Conservation (phyloP, 2,888 invertebrate genomes). For the Melinaea marsaeus region DNA sequence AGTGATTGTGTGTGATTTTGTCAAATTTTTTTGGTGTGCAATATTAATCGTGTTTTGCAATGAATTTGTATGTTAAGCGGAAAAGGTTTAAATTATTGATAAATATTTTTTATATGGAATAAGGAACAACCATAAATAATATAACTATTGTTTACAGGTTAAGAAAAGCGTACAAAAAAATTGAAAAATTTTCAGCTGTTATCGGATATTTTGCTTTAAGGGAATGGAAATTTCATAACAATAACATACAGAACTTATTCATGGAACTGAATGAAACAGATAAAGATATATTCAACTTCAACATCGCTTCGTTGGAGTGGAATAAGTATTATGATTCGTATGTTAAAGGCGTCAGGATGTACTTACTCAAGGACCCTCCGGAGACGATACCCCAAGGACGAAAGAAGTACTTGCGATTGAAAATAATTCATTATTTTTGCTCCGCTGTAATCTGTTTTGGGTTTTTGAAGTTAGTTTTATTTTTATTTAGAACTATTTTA, state of each 20-base stretch:
- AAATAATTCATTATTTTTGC: slow-evolving; percentile 43
- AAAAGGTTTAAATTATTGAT: too few species aligned
- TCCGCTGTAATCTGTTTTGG: slow-evolving; percentile 30
- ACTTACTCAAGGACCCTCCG: slow-evolving; percentile 85
- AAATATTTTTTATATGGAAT: too few species aligned
- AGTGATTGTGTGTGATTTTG: too few species aligned
- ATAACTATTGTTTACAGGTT: slow-evolving; percentile 70
- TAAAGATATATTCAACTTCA: slow-evolving; percentile 80
- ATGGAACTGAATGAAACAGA: slow-evolving; percentile 77
- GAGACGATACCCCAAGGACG: slow-evolving; percentile 80
- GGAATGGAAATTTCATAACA: slow-evolving; percentile 84
- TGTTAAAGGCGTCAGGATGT: slow-evolving; percentile 83
- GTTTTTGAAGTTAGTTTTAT: slow-evolving; percentile 44
- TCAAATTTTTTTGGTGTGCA: too few species aligned
- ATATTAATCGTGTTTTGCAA: too few species aligned
- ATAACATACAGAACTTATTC: slow-evolving; percentile 75
- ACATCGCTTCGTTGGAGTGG: slow-evolving; percentile 83
- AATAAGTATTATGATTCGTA: slow-evolving; percentile 82
- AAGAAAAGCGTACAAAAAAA: slow-evolving; percentile 83
- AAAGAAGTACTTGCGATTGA: slow-evolving; percentile 57
- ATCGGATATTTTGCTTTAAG: slow-evolving; percentile 85
- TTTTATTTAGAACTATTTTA: slow-evolving; percentile 17
- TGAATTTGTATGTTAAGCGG: too few species aligned
- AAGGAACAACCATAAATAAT: too few species aligned
- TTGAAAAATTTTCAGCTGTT: slow-evolving; percentile 83